phyloP scores from a whole-genome alignment of 2,113 vertebrate species.

The Epinephelus lanceolatus region DNA sequence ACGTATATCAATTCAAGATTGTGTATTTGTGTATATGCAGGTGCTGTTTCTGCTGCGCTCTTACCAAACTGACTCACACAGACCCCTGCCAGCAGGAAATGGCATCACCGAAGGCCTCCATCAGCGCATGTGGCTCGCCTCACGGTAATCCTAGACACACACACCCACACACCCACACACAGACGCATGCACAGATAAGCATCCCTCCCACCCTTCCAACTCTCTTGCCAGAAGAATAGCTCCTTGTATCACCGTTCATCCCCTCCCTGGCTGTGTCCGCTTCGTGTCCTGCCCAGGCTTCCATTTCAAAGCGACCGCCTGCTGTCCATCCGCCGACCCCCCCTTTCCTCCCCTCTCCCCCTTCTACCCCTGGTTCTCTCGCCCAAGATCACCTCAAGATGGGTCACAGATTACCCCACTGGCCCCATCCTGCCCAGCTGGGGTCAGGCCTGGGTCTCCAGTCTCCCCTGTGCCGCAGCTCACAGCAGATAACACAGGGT shows the following conservation, averaged over 20 bases:
- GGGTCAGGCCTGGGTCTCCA: constrained; percentile 66
- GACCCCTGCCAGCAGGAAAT: constrained; percentile 81
- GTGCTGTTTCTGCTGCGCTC: constrained; percentile 92
- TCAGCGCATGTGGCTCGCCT: constrained; percentile 92
- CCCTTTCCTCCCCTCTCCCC: constrained; percentile 28
- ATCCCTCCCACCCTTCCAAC: constrained; percentile 48
- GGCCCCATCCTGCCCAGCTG: constrained; percentile 25
- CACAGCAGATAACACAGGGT: constrained; percentile 62
- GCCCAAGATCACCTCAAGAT: constrained; percentile 58
- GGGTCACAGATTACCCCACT: constrained; percentile 49
- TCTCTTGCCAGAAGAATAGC: constrained; percentile 70
- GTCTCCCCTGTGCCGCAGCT: constrained; percentile 13
- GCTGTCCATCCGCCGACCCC: constrained; percentile 48
- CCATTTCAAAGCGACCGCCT: constrained; percentile 80
- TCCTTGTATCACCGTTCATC: constrained; percentile 66
- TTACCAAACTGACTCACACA: constrained; percentile 89
- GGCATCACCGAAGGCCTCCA: constrained; percentile 83
- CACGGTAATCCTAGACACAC: constrained; percentile 85
- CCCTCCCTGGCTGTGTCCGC: constrained; percentile 63
- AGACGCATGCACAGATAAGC: constrained; percentile 59
- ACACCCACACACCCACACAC: constrained; percentile 45
- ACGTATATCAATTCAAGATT: background rate
- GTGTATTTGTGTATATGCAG: constrained; percentile 79
- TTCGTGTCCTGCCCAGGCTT: constrained; percentile 71
- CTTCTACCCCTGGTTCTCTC: constrained; percentile 46